Evolutionary conservation across 2,113 vertebrate species (phyloP), one percentile per base, ranked within the genome.

Genomic region (Mormyrus lacerda): DNA sequence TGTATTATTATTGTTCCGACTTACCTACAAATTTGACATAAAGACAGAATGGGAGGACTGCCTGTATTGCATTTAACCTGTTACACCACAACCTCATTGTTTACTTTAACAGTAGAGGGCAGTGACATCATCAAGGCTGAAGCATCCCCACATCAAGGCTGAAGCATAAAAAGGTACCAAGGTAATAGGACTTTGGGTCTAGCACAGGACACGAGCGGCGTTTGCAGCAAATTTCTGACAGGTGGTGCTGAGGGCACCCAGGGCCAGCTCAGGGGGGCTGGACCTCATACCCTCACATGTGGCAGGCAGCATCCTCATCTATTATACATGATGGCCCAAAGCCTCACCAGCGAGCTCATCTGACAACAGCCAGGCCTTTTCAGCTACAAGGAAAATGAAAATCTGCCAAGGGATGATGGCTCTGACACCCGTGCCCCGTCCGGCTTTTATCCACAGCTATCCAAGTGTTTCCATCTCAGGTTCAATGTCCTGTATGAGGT

Each of bases 311-410:
- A 87, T 69, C 9, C 51, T 79, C 51, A 92, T 93, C 88, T 84
- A 93, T 95, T 93, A 93, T 94, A 91, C 82, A 93, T 89, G 88
- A 82, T 24, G 83, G 73, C 44, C 61, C 44, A 45, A 39, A 84
- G 82, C 42, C 82, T 24, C 19, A 82, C 89, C 24, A 90, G 83
- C 82, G 88, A 90, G 90, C 90, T 90, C 90, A 89, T 61, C 82
- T 35, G 35, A 61, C 88, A 89, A 76, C 82, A 58, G 88, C 24
- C 79, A 15, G 21, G 35, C 21, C 79, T 39, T 31, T 89, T 58
- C 31, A 51, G 21, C 4, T 15, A 42, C 90, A 89, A 90, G 89
- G 90, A 88, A 91, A 90, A 91, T 90, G 89, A 91, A 89, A 50
- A 53, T 89, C 88, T 84, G 39, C 17, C 76, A 87, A 88, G 89